These are phyloP conservation scores for Trichogramma evanescens DNA, from an alignment of 2,888 invertebrate genomes.

Conservation along the genomic window DNA sequence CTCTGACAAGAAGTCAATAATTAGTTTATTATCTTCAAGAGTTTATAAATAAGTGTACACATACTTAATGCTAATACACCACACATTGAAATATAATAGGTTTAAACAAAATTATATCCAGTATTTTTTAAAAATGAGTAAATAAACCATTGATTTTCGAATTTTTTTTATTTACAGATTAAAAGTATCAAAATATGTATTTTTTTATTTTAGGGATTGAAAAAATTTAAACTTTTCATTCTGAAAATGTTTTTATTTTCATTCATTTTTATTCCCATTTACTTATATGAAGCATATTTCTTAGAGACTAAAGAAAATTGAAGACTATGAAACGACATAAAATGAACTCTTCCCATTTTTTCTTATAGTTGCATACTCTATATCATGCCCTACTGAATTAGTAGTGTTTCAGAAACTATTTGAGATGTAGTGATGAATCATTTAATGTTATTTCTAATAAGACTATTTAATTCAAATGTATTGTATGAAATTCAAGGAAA, in stretches of 20 bases:
- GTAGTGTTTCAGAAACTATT: no score
- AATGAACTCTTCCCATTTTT: constrained; percentile 28
- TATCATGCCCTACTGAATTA: no score
- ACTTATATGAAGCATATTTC: constrained; percentile 20
- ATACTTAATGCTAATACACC: constrained; percentile 12
- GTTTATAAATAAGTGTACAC: constrained; percentile 9
- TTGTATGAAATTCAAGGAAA: constrained; percentile 5
- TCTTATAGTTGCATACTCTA: no score
- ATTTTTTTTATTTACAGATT: no score
- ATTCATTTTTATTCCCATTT: constrained; percentile 23
- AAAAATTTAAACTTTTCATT: constrained; percentile 21
- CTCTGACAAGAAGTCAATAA: constrained; percentile 16
- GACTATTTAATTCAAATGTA: background rate
- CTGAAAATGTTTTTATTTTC: constrained; percentile 30
- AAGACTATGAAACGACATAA: constrained; percentile 43
- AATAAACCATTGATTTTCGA: constrained; percentile 21
- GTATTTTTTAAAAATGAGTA: constrained; percentile 29
- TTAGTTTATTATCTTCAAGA: constrained; percentile 10
- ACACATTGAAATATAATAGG: background rate
- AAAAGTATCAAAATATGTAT: no score
- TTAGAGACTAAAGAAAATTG: constrained; percentile 40
- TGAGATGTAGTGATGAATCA: constrained; percentile 25
- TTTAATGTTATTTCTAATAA: constrained; percentile 40
- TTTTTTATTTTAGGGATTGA: no score
- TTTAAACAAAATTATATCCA: no score